A percentile compares a stretch with the other conserved stretches of the same genome.
Conservation (phyloP, 2,888 invertebrate genomes). For the Galeopsomyia nigrocyanea region DNA sequence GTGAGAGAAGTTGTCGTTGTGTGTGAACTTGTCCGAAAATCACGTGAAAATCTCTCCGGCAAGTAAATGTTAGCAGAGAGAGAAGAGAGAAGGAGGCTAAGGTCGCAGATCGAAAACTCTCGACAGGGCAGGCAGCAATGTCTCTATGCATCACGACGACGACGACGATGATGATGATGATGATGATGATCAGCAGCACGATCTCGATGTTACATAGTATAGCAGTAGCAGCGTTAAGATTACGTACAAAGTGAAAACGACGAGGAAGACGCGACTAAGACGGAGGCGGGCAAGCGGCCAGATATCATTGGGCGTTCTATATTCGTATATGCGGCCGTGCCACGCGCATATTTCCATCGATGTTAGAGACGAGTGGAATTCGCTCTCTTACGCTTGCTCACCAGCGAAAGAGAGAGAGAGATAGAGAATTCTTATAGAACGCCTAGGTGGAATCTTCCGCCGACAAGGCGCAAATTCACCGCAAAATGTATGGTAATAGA, state of each 20-base stretch:
- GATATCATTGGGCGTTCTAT: constrained; percentile 49
- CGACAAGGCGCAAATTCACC: constrained; percentile 54
- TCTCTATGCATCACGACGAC: constrained; percentile 4
- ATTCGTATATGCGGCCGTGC: neutral
- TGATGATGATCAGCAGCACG: too few species aligned
- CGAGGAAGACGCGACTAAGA: too few species aligned
- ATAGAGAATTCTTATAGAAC: constrained; percentile 42
- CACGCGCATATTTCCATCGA: constrained; percentile 34
- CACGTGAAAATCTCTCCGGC: too few species aligned
- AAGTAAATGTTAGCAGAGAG: too few species aligned
- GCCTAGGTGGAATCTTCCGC: constrained; percentile 43
- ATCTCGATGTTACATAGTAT: too few species aligned
- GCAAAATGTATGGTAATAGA: constrained; percentile 58
- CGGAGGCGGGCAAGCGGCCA: constrained; percentile 51
- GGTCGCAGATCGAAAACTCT: constrained; percentile 43
- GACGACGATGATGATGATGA: too few species aligned
- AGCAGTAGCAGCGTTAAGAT: too few species aligned
- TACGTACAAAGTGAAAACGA: constrained; percentile 54
- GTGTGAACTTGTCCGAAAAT: too few species aligned
- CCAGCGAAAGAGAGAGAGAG: neutral
- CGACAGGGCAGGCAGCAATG: constrained; percentile 47
- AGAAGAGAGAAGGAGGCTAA: constrained; percentile 13
- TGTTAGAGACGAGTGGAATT: constrained; percentile 32
- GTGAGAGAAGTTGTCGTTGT: too few species aligned
- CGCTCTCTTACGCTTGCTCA: constrained; percentile 49